phyloP scores from a whole-genome alignment of 2,888 invertebrate species.

The Volucella inanis region DNA sequence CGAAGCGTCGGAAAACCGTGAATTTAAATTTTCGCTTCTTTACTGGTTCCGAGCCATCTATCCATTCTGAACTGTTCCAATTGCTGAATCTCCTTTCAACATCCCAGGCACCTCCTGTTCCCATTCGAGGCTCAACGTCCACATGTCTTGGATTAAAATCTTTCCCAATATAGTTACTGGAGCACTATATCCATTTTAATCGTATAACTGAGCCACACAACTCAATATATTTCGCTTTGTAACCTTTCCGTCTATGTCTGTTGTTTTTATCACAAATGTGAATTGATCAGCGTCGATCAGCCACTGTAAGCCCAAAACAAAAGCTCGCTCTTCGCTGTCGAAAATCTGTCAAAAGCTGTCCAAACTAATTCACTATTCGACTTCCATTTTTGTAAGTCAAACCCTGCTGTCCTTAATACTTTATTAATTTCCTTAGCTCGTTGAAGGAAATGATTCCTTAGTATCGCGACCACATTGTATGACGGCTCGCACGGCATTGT shows the following conservation, averaged over 20 bases:
- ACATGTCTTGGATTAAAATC: conserved; percentile 42
- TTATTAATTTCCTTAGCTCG: no score
- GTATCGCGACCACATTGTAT: no score
- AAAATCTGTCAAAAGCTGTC: no score
- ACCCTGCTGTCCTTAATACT: no score
- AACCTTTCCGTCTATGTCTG: background rate
- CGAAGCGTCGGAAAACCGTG: conserved; percentile 19
- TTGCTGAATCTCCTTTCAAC: conserved; percentile 1
- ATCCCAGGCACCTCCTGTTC: conserved; percentile 9
- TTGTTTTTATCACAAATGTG: background rate
- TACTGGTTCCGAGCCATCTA: conserved; percentile 15
- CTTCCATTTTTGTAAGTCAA: no score
- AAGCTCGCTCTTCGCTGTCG: background rate
- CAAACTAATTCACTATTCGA: no score
- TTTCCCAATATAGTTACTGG: conserved; percentile 28
- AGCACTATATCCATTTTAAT: conserved; percentile 33
- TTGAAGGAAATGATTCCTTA: no score
- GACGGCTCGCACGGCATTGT: no score
- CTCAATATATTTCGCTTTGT: conserved; percentile 45
- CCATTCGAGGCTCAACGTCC: conserved; percentile 11
- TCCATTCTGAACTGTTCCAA: conserved; percentile 15
- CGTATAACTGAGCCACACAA: conserved; percentile 31
- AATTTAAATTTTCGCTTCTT: background rate
- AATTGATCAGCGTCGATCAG: conserved; percentile 23
- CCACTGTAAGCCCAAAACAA: conserved; percentile 36